A percentile compares a stretch with the other conserved stretches of the same genome.
Evolutionary conservation across 1,140 invertebrate genomes (phyloP).

Genomic region (Drosophila tsacasi): DNA sequence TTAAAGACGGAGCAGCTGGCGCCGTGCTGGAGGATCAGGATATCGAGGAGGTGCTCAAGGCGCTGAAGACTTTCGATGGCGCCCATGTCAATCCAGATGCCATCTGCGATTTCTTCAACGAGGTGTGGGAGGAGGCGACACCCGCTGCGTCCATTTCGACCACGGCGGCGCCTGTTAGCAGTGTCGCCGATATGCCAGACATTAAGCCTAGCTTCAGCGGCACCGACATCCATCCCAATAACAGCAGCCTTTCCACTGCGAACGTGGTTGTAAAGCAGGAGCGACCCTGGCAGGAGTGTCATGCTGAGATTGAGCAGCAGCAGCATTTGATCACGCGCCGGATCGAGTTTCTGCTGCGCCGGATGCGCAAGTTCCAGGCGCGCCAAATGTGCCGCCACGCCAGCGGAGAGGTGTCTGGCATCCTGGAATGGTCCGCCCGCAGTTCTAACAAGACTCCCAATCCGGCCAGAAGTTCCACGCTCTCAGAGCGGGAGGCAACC

Average conservation of each 20-base stretch:
- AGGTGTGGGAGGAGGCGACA: slow-evolving; percentile 66
- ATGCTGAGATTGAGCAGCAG: slow-evolving; percentile 77
- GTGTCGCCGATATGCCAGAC: slow-evolving; percentile 16
- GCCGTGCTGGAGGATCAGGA: slow-evolving; percentile 79
- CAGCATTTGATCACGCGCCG: slow-evolving; percentile 89
- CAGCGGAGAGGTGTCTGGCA: slow-evolving; percentile 90
- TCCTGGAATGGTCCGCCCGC: slow-evolving; percentile 90
- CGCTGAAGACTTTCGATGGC: slow-evolving; percentile 78
- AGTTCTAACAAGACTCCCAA: slow-evolving; percentile 56
- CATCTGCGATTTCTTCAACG: slow-evolving; percentile 79
- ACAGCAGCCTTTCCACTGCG: slow-evolving; percentile 14
- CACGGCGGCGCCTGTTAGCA: slow-evolving; percentile 5
- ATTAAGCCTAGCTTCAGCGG: slow-evolving; percentile 25
- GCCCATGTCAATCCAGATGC: slow-evolving; percentile 67
- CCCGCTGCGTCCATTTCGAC: slow-evolving; percentile 2
- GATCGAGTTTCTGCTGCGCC: slow-evolving; percentile 89
- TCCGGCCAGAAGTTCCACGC: slow-evolving; percentile 76
- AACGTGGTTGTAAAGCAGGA: slow-evolving; percentile 15
- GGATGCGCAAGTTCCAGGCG: slow-evolving; percentile 91
- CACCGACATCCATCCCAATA: slow-evolving; percentile 1
- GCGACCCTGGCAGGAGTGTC: slow-evolving; percentile 21
- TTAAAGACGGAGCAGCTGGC: slow-evolving; percentile 60
- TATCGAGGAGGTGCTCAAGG: slow-evolving; percentile 82
- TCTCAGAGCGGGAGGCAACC: slow-evolving; percentile 57
- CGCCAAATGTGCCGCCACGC: slow-evolving; percentile 90